These are phyloP conservation scores for Isotomurus palustris DNA, from an alignment of 2,888 invertebrate genomes.

Conservation along the genomic window DNA sequence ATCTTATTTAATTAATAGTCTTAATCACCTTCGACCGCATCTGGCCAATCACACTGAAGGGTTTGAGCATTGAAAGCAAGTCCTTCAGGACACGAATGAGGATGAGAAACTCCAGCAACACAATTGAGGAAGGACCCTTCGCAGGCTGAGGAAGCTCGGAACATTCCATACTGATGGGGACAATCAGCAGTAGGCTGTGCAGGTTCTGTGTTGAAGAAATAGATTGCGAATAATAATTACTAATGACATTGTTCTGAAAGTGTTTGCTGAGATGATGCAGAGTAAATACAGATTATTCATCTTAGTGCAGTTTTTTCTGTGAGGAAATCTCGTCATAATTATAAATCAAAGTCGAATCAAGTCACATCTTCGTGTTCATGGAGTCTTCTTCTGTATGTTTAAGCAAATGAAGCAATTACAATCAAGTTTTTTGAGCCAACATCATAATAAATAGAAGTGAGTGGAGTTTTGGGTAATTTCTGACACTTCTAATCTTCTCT, in stretches of 20 bases:
- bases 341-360: too few species aligned
- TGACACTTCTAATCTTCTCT: too few species aligned
- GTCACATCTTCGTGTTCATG: too few species aligned
- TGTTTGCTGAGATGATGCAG: not conserved
- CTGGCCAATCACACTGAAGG: conserved; percentile 83
- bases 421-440: too few species aligned
- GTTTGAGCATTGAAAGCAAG: conserved; percentile 68
- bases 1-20: not conserved
- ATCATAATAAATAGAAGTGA: too few species aligned
- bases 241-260: not conserved
- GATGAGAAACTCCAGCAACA: conserved; percentile 67
- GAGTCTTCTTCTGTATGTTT: too few species aligned
- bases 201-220: conserved; percentile 56
- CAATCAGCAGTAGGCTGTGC: conserved; percentile 71
- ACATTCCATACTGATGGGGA: conserved; percentile 79
- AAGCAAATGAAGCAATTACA: too few species aligned
- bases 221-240: not conserved
- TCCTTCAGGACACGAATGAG: conserved; percentile 76
- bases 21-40: too few species aligned
- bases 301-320: too few species aligned
- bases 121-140: conserved; percentile 76
- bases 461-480: too few species aligned
- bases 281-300: not conserved
- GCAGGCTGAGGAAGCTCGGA: conserved; percentile 56
- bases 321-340: not conserved